Conservation (phyloP, 2,888 invertebrate species). For the Teleogryllus oceanicus region DNA sequence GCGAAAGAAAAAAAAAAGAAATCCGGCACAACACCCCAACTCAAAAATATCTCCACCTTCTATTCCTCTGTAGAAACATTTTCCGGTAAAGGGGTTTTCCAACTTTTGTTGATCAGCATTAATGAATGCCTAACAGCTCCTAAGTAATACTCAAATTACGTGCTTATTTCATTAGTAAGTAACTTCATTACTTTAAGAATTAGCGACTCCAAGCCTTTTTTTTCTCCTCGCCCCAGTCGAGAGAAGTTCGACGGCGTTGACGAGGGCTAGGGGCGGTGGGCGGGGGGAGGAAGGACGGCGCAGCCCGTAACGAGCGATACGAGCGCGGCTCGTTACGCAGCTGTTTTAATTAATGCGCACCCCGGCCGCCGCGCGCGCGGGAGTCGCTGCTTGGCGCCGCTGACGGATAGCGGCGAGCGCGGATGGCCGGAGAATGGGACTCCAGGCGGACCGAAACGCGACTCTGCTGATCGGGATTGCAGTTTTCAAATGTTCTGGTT, state of each 20-base stretch:
- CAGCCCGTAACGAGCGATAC: background rate
- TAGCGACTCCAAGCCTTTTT: background rate
- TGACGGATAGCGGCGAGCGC: too few species aligned
- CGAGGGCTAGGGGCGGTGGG: background rate
- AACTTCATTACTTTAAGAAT: slow-evolving; percentile 18
- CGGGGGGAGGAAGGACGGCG: background rate
- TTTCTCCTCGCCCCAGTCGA: background rate
- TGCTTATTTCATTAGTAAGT: slow-evolving; percentile 3
- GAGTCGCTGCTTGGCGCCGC: background rate
- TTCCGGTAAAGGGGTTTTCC: background rate
- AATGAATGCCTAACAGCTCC: background rate
- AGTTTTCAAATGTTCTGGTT: too few species aligned
- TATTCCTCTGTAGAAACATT: background rate
- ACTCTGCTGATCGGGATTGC: too few species aligned
- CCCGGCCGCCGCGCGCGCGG: background rate
- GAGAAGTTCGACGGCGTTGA: background rate
- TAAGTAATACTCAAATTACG: slow-evolving; percentile 18
- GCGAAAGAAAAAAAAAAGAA: background rate
- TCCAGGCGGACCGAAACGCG: too few species aligned
- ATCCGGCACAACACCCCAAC: background rate
- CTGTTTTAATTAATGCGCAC: background rate
- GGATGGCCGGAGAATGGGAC: too few species aligned
- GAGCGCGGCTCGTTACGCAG: background rate
- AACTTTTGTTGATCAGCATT: slow-evolving; percentile 10
- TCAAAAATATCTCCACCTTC: background rate